Evolutionary conservation across 2,888 invertebrate species (phyloP).

Genomic region (Limnephilus marmoratus): DNA sequence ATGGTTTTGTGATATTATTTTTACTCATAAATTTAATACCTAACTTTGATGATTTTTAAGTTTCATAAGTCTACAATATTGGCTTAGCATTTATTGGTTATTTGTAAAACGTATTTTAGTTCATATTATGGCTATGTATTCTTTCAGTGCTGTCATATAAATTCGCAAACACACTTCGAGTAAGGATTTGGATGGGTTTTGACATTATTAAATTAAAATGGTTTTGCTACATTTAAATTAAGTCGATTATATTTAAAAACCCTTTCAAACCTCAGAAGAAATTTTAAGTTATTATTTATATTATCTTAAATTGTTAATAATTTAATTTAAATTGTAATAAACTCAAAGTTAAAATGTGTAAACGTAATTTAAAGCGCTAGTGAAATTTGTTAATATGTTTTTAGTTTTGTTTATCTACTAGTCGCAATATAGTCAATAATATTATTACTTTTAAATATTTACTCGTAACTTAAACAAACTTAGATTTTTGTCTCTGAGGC

Average conservation of each 20-base stretch:
- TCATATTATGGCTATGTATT: not conserved
- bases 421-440: conserved; percentile 40
- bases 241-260: conserved; percentile 12
- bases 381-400: conserved; percentile 32
- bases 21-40: not conserved
- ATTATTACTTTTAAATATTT: not conserved
- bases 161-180: not conserved
- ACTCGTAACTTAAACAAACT: conserved; percentile 20
- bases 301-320: conserved; percentile 18
- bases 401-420: conserved; percentile 36
- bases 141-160: not conserved
- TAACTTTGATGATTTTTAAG: not conserved
- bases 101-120: not conserved
- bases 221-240: not conserved
- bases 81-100: conserved; percentile 2
- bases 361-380: conserved; percentile 25
- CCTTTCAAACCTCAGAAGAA: not conserved
- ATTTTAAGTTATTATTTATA: conserved; percentile 8
- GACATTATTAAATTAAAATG: not conserved
- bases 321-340: conserved; percentile 2
- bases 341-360: not conserved
- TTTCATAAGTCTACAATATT: not conserved
- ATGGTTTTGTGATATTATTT: no score
- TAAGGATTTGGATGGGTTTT: not conserved
- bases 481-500: conserved; percentile 11